Evolutionary conservation across 2,888 invertebrate species (phyloP).

Genomic region (Lasioglossum villosulum): DNA sequence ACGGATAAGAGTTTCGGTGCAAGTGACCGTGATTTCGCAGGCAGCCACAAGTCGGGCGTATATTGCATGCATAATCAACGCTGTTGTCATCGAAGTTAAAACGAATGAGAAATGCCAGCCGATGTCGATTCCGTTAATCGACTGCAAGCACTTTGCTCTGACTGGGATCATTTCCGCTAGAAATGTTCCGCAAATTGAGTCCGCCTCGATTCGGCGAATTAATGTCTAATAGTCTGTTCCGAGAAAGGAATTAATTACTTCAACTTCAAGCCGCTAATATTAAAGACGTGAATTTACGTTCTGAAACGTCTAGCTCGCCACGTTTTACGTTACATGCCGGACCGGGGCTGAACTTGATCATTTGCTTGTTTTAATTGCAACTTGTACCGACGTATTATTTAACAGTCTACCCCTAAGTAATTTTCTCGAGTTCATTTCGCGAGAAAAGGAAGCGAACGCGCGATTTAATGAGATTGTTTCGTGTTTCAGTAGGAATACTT

Average conservation of each 20-base stretch:
- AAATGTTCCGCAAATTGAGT: constrained; percentile 67
- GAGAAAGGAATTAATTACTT: constrained; percentile 67
- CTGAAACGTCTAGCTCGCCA: constrained; percentile 22
- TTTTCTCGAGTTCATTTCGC: neutral
- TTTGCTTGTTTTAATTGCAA: neutral
- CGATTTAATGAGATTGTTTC: neutral
- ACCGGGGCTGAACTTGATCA: neutral
- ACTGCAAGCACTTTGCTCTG: constrained; percentile 61
- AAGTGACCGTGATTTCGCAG: neutral
- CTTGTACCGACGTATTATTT: constrained; percentile 1
- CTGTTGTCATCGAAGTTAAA: constrained; percentile 45
- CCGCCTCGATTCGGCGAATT: constrained; percentile 62
- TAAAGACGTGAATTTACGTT: constrained; percentile 41
- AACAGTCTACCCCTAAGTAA: neutral
- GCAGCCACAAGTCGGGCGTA: constrained; percentile 15
- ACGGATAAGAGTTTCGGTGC: neutral
- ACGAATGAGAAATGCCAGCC: constrained; percentile 59
- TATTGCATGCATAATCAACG: constrained; percentile 34
- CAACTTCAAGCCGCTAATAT: constrained; percentile 46
- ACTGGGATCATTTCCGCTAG: constrained; percentile 64
- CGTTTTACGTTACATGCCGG: constrained; percentile 22
- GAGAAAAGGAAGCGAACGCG: neutral
- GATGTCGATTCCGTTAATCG: constrained; percentile 66
- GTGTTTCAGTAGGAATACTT: neutral
- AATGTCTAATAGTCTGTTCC: constrained; percentile 64